These are phyloP conservation scores for Patiria pectinifera DNA, from an alignment of 53 echinoderm and acorn worm species.

Conservation along the genomic window DNA sequence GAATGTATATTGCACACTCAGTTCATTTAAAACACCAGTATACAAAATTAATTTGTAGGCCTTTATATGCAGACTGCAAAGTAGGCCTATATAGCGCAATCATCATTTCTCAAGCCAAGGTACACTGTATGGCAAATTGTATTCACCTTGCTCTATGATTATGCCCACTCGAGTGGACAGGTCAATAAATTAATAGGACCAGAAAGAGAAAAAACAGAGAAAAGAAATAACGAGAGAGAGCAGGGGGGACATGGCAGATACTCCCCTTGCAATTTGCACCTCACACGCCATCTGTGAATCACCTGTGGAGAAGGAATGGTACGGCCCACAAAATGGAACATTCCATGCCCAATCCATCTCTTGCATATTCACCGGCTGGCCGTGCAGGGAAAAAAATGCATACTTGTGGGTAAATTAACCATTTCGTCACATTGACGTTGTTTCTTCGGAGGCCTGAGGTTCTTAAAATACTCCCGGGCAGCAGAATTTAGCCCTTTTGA, in stretches of 20 bases:
- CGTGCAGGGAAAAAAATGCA: neutral
- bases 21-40: too few species aligned
- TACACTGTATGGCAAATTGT: neutral
- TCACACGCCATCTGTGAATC: conserved; percentile 28
- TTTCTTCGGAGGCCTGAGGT: neutral
- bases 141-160: conserved; percentile 4
- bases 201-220: neutral
- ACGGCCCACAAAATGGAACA: conserved; percentile 45
- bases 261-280: neutral
- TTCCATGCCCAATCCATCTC: conserved; percentile 1
- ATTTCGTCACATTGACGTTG: conserved; percentile 46
- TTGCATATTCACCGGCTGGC: neutral
- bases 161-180: neutral
- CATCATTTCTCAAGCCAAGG: neutral
- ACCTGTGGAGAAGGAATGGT: conserved; percentile 55
- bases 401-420: conserved; percentile 12
- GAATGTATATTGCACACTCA: neutral
- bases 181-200: conserved; percentile 24
- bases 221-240: neutral
- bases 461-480: conserved; percentile 2
- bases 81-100: neutral
- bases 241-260: neutral
- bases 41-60: too few species aligned
- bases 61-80: neutral
- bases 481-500: neutral